Base-by-base conservation (phyloP, 2,113 vertebrate species). In the Phaethornis superciliosus region DNA sequence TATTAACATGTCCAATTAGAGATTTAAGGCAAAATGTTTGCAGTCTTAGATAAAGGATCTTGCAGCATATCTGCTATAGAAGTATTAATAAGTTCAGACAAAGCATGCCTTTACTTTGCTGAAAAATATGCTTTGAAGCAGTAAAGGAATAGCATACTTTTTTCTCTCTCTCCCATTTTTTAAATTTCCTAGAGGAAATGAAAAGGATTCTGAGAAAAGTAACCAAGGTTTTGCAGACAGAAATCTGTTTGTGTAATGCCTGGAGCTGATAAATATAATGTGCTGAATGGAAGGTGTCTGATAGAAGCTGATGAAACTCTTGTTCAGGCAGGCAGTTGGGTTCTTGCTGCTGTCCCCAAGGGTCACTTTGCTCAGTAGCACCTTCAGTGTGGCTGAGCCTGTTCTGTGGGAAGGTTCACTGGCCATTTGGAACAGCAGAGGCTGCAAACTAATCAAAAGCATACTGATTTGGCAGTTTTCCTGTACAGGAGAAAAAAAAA, bases 171-270 rank as follows among this genome's bases (percentile, higher is more conserved):
- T 89, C 59, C 59, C 89, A 85, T 89, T 89, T 95, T 95, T 96
- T 89, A 81, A 90, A 95, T 97, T 97, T 97, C 94, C 91, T 80
- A 96, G 85, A 97, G 98, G 98, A 98, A 98, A 98, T 98, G 80
- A 97, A 97, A 97, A 89, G 93, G 97, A 96, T 97, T 95, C 71
- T 92, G 95, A 96, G 90, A 56, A 70, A 80, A 95, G 77, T 77
- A 95, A 90, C 80, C 0, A 2, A 77, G 59, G 52, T 81, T 86
- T 89, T 74, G 63, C 93, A 95, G 91, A 82, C 85, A 95, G 94
- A 94, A 96, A 96, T 95, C 85, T 24, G 22, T 90, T 97, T 93
- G 93, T 22, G 0, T 95, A 95, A 96, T 86, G 88, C 94, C 85
- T 52, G 35, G 59, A 90, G 58, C 83, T 96, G 93, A 85, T 95